phyloP scores from a whole-genome alignment of 2,797 vertebrate genomes.

The Arremon brunneinucha region DNA sequence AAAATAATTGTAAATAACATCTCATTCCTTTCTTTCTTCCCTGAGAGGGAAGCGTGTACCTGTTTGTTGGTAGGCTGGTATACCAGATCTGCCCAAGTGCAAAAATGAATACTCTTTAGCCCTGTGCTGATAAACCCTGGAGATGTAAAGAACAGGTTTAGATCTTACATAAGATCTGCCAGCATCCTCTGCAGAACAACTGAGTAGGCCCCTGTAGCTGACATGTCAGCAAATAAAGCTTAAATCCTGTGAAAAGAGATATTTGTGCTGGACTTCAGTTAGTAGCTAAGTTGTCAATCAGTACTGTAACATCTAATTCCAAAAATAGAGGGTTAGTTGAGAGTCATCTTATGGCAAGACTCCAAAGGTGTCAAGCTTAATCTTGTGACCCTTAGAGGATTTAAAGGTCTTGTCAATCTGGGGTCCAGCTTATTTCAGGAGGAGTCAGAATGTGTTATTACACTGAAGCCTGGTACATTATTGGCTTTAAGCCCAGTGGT shows the following conservation, averaged over 20 bases:
- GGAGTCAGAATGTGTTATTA: not conserved
- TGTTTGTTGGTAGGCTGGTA: not conserved
- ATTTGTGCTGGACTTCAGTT: not conserved
- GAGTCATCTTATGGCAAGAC: not conserved
- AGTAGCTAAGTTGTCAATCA: not conserved
- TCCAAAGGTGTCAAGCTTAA: not conserved
- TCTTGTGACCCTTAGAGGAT: not conserved
- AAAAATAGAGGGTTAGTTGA: not conserved
- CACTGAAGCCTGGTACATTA: not conserved
- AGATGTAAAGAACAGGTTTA: not conserved
- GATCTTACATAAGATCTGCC: not conserved
- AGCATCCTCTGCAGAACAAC: not conserved
- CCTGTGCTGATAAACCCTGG: not conserved
- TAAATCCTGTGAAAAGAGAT: not conserved
- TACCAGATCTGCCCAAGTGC: not conserved
- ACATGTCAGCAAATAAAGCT: not conserved
- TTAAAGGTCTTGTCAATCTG: conserved; percentile 1
- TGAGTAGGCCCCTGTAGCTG: not conserved
- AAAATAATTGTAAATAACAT: not conserved
- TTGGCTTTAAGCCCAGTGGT: not conserved
- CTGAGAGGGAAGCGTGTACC: not conserved
- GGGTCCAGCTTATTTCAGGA: not conserved
- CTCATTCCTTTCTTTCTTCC: not conserved
- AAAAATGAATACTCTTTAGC: not conserved
- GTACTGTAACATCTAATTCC: not conserved